Percentiles rank a stretch among this genome's conserved stretches.
These are phyloP conservation scores for Cephus sareptanus DNA, from an alignment of 2,888 invertebrate genomes.

Conservation along the genomic window DNA sequence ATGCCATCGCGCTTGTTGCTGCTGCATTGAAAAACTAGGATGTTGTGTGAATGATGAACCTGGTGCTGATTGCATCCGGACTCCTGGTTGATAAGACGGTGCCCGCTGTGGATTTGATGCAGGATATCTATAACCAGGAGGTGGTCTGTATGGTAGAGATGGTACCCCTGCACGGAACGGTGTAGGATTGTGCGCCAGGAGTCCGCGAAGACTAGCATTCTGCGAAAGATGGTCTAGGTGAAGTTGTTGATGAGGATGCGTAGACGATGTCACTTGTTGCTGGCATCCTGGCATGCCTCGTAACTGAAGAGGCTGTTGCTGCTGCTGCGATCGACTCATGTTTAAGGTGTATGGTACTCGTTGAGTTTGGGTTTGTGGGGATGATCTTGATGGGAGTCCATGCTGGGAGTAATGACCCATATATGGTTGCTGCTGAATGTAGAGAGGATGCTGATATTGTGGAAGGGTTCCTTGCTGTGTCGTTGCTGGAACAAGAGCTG, in stretches of 20 bases:
- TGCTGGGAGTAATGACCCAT: constrained; percentile 63
- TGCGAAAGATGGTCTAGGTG: constrained; percentile 55
- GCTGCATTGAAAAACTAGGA: constrained; percentile 22
- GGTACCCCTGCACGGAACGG: constrained; percentile 52
- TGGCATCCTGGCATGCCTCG: constrained; percentile 45
- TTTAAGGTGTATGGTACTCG: constrained; percentile 51
- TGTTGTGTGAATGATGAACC: constrained; percentile 37
- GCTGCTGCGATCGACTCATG: constrained; percentile 58
- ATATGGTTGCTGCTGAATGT: constrained; percentile 57
- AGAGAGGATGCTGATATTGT: constrained; percentile 40
- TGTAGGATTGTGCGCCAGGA: constrained; percentile 57
- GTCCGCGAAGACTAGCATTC: constrained; percentile 53
- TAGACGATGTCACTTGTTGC: constrained; percentile 70
- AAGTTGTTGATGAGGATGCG: constrained; percentile 70
- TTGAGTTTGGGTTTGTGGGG: constrained; percentile 53
- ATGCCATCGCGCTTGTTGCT: constrained; percentile 74
- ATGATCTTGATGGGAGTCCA: constrained; percentile 57
- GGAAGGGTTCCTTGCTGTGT: constrained; percentile 31
- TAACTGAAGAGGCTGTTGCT: constrained; percentile 42
- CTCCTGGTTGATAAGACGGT: constrained; percentile 50
- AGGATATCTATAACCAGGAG: constrained; percentile 55
- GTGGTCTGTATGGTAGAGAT: constrained; percentile 54
- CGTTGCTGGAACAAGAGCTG: constrained; percentile 30
- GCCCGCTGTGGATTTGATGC: constrained; percentile 42
- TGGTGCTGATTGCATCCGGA: constrained; percentile 51